A percentile compares a stretch with the other conserved stretches of the same genome.
Conservation (phyloP, 2,113 vertebrate genomes). For the Xyrauchen texanus region DNA sequence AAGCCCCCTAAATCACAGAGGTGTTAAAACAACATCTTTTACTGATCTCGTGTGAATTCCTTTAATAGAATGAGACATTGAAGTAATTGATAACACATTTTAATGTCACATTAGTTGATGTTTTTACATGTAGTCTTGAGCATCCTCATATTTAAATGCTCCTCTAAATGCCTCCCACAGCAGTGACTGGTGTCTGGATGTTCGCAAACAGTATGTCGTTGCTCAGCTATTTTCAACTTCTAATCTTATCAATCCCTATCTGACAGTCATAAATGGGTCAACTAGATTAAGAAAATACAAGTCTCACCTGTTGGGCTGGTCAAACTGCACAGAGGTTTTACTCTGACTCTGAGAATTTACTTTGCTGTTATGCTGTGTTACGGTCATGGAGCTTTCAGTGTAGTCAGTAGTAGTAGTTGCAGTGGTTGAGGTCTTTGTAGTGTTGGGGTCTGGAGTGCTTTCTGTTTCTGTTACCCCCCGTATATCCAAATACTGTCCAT, state of each 20-base stretch:
- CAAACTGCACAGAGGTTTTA: constrained; percentile 82
- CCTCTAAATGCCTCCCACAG: too few species aligned
- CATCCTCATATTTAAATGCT: too few species aligned
- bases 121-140: too few species aligned
- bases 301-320: constrained; percentile 92
- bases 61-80: too few species aligned
- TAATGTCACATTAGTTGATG: too few species aligned
- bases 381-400: constrained; percentile 69
- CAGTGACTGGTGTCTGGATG: too few species aligned
- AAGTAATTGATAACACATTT: too few species aligned
- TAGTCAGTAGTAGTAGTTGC: constrained; percentile 67
- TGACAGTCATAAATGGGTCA: background rate
- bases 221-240: background rate
- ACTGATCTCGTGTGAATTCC: too few species aligned
- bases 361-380: constrained; percentile 71
- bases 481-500: constrained; percentile 83
- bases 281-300: too few species aligned
- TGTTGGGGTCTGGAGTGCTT: constrained; percentile 58
- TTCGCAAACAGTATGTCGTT: too few species aligned
- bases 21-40: too few species aligned
- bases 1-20: too few species aligned
- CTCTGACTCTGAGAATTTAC: constrained; percentile 67
- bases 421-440: constrained; percentile 53
- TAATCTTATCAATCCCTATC: background rate
- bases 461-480: constrained; percentile 72